Evolutionary conservation across 2,797 vertebrate species (phyloP), one percentile per base, ranked within the genome.

Genomic region (Silurus lanzhouensis): DNA sequence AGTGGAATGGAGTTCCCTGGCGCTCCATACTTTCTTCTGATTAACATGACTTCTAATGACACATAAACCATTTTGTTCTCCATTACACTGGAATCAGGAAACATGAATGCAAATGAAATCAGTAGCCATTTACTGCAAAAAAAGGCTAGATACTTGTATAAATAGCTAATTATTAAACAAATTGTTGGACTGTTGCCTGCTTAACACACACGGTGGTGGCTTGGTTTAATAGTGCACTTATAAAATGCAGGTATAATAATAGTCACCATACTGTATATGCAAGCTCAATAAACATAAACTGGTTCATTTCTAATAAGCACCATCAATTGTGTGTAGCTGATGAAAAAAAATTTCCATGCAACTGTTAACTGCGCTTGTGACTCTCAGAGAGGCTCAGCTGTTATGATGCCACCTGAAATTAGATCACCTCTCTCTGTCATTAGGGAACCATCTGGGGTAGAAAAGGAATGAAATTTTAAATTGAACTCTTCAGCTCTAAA

Each of bases 41-140:
- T 55, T 81, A 82, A 46, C 78, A 75, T 89, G 86, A 91, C 66
- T 89, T 91, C 89, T 90, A 86, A 91, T 89, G 89, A 67, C 77
- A 83, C 5, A 46, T 88, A 90, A 91, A 91, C 88, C 88, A 72
- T 83, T 85, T 74, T 83, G 60, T 71, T 46, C 83, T 79, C 72
- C 81, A 85, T 31, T 31, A 58, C 60, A 31, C 38, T 27, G 27
- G 79, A 82, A 88, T 89, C 81, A 79, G 27, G 46, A n/a, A 66
- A 27, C 1, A 2, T 72, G 61, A 64, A 52, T 71, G 81, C 83
- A 81, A 87, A 87, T 87, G 70, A 89, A 67, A 60, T 63, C 64
- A 70, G 70, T 57, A 38, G 19, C 14, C 12, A 46, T 58, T n/a
- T 63, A 48, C n/a, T 14, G 38, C 55, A 74, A 67, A 75, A 27